Evolutionary conservation across 2,113 vertebrate genomes (phyloP).

Genomic region (Conger conger): DNA sequence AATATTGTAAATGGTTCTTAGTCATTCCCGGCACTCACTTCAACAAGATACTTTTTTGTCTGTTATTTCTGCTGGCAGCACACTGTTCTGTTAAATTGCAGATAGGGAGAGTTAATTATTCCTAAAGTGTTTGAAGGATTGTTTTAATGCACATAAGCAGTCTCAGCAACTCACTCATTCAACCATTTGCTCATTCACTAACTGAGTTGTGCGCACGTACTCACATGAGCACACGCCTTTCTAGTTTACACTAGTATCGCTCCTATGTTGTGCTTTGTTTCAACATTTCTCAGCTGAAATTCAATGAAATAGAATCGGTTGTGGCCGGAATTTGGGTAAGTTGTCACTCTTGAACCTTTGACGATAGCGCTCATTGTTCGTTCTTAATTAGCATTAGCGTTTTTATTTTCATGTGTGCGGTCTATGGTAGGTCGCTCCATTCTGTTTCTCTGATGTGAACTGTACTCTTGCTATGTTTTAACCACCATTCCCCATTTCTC

Average conservation of each 20-base stretch:
- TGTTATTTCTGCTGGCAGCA: not conserved
- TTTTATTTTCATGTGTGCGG: conserved; percentile 45
- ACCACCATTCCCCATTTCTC: conserved; percentile 85
- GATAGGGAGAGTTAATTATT: not conserved
- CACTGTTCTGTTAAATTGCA: not conserved
- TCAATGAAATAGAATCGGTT: not conserved
- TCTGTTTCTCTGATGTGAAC: conserved; percentile 57
- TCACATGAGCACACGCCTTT: not conserved
- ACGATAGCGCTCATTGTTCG: not conserved
- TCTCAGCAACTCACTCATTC: not conserved
- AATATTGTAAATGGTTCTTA: not conserved
- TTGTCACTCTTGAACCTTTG: not conserved
- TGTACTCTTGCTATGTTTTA: conserved; percentile 74
- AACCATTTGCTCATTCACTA: not conserved
- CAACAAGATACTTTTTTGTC: not conserved
- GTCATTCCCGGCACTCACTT: not conserved
- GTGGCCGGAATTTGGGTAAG: not conserved
- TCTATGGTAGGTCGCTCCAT: conserved; percentile 68
- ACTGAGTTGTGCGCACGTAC: not conserved
- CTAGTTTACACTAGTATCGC: not conserved
- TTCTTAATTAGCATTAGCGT: not conserved
- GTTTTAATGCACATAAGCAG: not conserved
- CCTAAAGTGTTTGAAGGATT: not conserved
- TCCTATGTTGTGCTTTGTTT: too few relatives aligned
- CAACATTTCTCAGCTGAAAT: not conserved